Percentiles rank a stretch among this genome's conserved stretches.
Evolutionary conservation across 2,113 vertebrate genomes (phyloP).

Genomic region (Calidris pugnax): DNA sequence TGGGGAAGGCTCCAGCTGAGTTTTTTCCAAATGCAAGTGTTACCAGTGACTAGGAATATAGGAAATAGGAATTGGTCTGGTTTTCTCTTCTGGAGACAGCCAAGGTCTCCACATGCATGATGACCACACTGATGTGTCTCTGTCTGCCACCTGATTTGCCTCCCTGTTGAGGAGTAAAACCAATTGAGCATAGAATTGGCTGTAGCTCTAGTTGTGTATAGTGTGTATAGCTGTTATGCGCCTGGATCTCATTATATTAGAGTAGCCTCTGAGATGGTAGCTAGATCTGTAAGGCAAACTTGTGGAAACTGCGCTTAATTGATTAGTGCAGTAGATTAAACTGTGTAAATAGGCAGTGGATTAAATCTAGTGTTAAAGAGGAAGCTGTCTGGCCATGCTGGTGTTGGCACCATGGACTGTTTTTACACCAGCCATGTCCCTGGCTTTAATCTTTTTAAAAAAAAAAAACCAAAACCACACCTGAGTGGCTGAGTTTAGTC

Average conservation of each 20-base stretch:
- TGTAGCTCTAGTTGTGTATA: fast-evolving
- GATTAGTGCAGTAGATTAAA: not conserved
- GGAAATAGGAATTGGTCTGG: not conserved
- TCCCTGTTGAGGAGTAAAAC: not conserved
- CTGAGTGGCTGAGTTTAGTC: not conserved
- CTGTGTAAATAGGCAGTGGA: no score
- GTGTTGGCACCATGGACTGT: not conserved
- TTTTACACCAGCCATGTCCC: not conserved
- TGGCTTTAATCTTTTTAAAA: not conserved
- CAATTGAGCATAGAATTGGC: fast-evolving
- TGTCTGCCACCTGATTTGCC: not conserved
- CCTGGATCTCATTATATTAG: not conserved
- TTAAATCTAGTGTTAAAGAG: not conserved
- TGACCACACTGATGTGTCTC: not conserved
- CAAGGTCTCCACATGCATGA: fast-evolving
- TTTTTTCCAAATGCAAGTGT: not conserved
- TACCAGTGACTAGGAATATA: fast-evolving
- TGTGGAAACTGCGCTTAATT: not conserved
- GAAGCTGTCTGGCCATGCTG: not conserved
- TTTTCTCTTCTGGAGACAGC: not conserved
- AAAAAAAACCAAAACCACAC: not conserved
- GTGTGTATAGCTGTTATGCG: fast-evolving
- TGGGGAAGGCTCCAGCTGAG: not conserved
- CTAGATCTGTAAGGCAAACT: not conserved
- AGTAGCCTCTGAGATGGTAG: not conserved